Base-by-base conservation (phyloP, 2,797 vertebrate genomes). In the Argyrosomus regius region DNA sequence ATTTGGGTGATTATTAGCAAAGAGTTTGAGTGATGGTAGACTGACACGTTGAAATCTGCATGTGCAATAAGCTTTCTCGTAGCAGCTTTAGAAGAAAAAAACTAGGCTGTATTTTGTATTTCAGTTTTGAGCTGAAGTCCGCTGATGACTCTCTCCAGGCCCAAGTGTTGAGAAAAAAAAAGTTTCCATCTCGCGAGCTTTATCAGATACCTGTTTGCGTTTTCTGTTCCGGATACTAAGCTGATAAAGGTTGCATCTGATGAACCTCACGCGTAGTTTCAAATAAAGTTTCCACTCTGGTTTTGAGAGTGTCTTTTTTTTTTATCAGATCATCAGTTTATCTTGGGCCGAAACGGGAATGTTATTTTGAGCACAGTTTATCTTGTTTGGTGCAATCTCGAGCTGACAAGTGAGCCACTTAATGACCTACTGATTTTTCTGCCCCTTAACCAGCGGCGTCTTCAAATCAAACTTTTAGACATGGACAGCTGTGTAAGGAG, bases 401-500 rank as follows among this genome's bases (percentile, higher is more conserved):
- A 60, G 20, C 46, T 49, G 12, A 13, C 43, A 14, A 48, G 10
- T 4, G 18, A 75, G 28, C 57, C 59, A 53, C 62, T 62, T 61
- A 48, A 62, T 77, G 60, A 35, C 39, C 20, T 3, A 26, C 35
- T 50, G 67, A 52, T 59, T 71, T 50, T 52, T 60, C 82, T 68
- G 31, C 54, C n/a, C 31, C 9, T 26, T 57, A 28, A 58, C 62
- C 73, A 24, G 41, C 18, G 16, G 49, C 24, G 41, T 65, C 67
- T 73, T 75, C 60, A 75, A 75, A 46, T 60, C 52, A 26, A 43
- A 64, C 63, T 69, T 69, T 53, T 63, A 59, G 60, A 61, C 56
- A 66, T 7, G 26, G 58, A 71, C 62, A 26, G 77, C 69, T 50
- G 75, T 77, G 81, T 48, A 24, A 67, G 80, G 41, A 71, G 39